Evolutionary conservation across 2,797 vertebrate species (phyloP).

Genomic region (Premnoplex brunnescens): DNA sequence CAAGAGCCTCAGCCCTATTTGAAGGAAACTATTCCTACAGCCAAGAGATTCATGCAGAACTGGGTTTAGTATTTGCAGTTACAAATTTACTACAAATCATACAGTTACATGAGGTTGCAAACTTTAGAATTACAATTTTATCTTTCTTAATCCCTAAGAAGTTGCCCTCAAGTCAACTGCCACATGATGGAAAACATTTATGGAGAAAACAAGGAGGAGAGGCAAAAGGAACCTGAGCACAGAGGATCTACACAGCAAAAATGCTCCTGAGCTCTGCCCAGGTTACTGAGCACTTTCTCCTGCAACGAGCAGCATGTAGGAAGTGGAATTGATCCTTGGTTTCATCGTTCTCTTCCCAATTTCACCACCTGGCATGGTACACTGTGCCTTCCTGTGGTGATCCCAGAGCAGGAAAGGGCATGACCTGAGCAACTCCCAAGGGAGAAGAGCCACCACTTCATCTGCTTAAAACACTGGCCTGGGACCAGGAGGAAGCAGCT

Average conservation of each 20-base stretch:
- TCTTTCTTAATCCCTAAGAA: background rate
- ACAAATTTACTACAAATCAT: background rate
- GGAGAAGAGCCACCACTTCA: background rate
- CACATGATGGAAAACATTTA: background rate
- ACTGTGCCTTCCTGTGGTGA: background rate
- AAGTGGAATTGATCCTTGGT: accelerated
- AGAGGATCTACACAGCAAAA: background rate
- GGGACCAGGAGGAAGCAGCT: background rate
- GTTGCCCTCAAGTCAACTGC: background rate
- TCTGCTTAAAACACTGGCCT: background rate
- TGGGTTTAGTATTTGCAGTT: background rate
- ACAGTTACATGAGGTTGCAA: background rate
- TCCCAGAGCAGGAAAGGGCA: background rate
- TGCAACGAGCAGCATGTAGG: background rate
- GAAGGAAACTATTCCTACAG: background rate
- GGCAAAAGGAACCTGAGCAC: background rate
- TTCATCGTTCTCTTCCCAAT: background rate
- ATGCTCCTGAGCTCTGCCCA: accelerated
- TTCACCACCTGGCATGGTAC: background rate
- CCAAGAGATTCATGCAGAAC: background rate
- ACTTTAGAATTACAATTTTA: background rate
- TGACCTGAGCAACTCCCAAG: accelerated
- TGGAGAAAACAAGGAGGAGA: background rate
- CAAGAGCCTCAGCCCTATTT: background rate
- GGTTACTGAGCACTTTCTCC: background rate